These are phyloP conservation scores for Micropoecilia bifurca DNA, from an alignment of 2,797 vertebrate species.

Conservation along the genomic window DNA sequence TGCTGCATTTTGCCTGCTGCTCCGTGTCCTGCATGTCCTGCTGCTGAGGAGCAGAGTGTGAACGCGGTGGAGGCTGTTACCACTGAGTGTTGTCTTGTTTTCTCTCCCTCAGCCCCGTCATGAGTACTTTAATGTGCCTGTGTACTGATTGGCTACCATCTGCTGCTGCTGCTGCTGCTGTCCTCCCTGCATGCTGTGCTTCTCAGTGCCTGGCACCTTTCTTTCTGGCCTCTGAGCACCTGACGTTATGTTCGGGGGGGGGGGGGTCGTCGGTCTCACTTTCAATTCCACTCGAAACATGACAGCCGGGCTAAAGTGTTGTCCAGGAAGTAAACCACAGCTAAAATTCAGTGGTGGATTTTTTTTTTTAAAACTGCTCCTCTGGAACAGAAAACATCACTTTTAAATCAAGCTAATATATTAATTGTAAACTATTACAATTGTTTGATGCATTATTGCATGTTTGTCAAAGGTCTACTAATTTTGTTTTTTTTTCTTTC, in stretches of 20 bases:
- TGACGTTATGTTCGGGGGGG: constrained; percentile 32
- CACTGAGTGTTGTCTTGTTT: constrained; percentile 49
- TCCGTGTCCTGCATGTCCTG: constrained; percentile 48
- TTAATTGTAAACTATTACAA: not conserved
- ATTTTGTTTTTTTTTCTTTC: constrained; percentile 15
- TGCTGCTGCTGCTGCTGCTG: constrained; percentile 64
- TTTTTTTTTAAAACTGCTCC: not conserved
- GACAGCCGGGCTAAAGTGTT: constrained; percentile 29
- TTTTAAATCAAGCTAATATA: constrained; percentile 2
- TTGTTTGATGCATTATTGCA: constrained; percentile 36
- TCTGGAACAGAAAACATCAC: not conserved
- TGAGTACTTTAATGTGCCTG: constrained; percentile 99
- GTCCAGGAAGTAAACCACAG: constrained; percentile 16
- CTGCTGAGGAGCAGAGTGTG: constrained; percentile 26
- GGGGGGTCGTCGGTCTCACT: constrained; percentile 22
- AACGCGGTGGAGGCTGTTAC: constrained; percentile 10
- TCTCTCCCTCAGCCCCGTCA: constrained; percentile 95
- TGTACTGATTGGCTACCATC: constrained; percentile 93
- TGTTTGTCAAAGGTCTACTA: constrained; percentile 39
- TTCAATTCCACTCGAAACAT: constrained; percentile 19
- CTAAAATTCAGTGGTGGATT: constrained; percentile 1
- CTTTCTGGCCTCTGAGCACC: constrained; percentile 63
- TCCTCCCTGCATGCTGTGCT: constrained; percentile 87
- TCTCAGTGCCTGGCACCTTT: constrained; percentile 82
- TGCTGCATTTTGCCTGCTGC: constrained; percentile 22